A percentile compares a stretch with the other conserved stretches of the same genome.
Evolutionary conservation across 2,888 invertebrate species (phyloP).

Genomic region (Netelia fuscicornis): DNA sequence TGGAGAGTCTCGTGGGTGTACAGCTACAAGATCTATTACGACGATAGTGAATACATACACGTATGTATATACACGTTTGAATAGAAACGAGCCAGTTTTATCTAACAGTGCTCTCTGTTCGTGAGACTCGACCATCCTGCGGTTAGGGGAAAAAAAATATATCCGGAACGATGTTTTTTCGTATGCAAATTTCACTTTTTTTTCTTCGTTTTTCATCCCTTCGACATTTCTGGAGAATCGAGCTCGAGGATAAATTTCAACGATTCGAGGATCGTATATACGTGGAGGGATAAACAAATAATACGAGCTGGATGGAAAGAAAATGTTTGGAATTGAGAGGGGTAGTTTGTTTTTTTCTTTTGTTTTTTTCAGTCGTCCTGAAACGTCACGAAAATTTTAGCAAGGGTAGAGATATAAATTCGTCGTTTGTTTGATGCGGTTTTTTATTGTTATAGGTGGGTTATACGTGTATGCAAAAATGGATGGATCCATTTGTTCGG

Average conservation of each 20-base stretch:
- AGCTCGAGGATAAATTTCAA: constrained; percentile 6
- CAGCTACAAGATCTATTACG: constrained; percentile 15
- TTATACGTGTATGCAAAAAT: constrained; percentile 18
- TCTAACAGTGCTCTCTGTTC: too few relatives aligned
- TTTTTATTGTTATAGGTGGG: background rate
- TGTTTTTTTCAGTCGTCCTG: too few relatives aligned
- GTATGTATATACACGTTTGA: background rate
- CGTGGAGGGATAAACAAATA: too few relatives aligned
- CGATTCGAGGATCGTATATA: too few relatives aligned
- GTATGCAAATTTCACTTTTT: constrained; percentile 15
- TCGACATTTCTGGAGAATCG: background rate
- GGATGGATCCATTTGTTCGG: constrained; percentile 51
- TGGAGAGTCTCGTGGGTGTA: constrained; percentile 9
- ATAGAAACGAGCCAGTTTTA: too few relatives aligned
- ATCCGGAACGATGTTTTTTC: background rate
- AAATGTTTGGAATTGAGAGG: too few relatives aligned
- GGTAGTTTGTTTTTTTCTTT: too few relatives aligned
- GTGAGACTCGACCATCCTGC: too few relatives aligned
- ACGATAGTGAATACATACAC: background rate
- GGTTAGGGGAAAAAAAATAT: background rate
- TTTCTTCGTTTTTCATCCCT: background rate
- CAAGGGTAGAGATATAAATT: background rate
- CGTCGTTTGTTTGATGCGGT: background rate
- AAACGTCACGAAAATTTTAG: too few relatives aligned
- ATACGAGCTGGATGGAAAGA: too few relatives aligned